Base-by-base conservation (phyloP, 2,888 invertebrate species). In the Piscicola geometra region DNA sequence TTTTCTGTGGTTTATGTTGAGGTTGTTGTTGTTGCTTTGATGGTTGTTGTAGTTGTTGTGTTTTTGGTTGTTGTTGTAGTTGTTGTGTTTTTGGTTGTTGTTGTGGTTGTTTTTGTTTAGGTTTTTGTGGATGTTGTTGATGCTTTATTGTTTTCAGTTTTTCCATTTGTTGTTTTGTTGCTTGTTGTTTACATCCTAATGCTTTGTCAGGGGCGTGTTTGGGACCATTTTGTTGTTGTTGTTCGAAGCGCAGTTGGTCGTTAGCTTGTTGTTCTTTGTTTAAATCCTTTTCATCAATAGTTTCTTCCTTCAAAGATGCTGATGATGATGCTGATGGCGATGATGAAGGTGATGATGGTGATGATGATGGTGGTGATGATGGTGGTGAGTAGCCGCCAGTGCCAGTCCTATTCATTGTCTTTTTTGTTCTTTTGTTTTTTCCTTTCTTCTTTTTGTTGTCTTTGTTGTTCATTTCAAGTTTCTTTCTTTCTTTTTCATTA, bases 371-470 rank as follows among this genome's bases (percentile, higher is more conserved):
- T 21, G 71, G 21, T 71, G 50, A 52, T 71, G 18, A 64, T 21
- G 60, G 33, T 64, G 73, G 30, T 30, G 71, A 56, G n/a, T 56
- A 21, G n/a, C 60, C 60, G 3, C 60, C 60, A 21, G 60, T 56
- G 5, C 60, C 60, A n/a, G 60, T 56, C 3, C 60, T 5, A 21
- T 56, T 56, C 60, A 56, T 56, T n/a, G 21, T 21, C 25, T 56
- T 56, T 21, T 56, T 56, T 56, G 9, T 56, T 21, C 60, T 56
- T 25, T 5, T 56, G 3, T 56, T 56, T 25, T 25, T 56, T 25
- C n/a, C n/a, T 21, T 56, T 56, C 15, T n/a, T 56, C 21, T 5
- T 47, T 47, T 47, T 47, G 21, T 47, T 21, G 50, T 15, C 50
- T 47, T 47, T 47, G 9, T 47, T 21, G 9, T 47, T 47, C 50